Evolutionary conservation across 2,888 invertebrate species (phyloP).

Genomic region (Drosophila monieri): DNA sequence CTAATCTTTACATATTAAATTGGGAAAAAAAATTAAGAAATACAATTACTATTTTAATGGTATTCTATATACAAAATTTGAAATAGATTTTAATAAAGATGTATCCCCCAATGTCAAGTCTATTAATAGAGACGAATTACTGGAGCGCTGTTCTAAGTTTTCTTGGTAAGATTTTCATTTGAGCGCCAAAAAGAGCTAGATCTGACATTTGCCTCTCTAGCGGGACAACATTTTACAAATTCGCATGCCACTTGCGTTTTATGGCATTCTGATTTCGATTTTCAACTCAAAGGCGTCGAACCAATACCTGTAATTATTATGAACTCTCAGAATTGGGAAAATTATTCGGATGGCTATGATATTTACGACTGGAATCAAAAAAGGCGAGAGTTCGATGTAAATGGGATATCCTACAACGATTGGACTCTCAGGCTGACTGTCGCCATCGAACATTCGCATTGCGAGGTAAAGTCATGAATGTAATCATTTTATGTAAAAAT

Average conservation of each 20-base stretch:
- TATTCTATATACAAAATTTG: neutral
- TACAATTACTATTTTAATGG: neutral
- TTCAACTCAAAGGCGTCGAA: slow-evolving; percentile 30
- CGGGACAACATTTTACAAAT: slow-evolving; percentile 48
- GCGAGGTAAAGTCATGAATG: slow-evolving; percentile 55
- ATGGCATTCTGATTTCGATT: slow-evolving; percentile 59
- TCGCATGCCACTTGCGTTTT: slow-evolving; percentile 60
- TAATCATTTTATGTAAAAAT: slow-evolving; percentile 26
- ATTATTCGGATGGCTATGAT: slow-evolving; percentile 13
- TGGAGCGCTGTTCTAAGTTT: slow-evolving; percentile 62
- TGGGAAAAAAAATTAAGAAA: neutral
- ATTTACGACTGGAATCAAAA: slow-evolving; percentile 45
- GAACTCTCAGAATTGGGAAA: slow-evolving; percentile 48
- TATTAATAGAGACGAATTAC: slow-evolving; percentile 33
- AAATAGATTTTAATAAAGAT: neutral
- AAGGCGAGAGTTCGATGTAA: slow-evolving; percentile 32
- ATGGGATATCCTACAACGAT: slow-evolving; percentile 40
- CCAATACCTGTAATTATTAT: slow-evolving; percentile 42
- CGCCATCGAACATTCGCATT: slow-evolving; percentile 66
- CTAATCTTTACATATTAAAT: neutral
- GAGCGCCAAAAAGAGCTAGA: neutral
- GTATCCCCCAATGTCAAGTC: slow-evolving; percentile 3
- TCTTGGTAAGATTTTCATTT: slow-evolving; percentile 48
- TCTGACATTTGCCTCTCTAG: slow-evolving; percentile 31
- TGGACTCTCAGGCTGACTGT: slow-evolving; percentile 52